Evolutionary conservation across 2,888 invertebrate species (phyloP).

Genomic region (Monopis laevigella): DNA sequence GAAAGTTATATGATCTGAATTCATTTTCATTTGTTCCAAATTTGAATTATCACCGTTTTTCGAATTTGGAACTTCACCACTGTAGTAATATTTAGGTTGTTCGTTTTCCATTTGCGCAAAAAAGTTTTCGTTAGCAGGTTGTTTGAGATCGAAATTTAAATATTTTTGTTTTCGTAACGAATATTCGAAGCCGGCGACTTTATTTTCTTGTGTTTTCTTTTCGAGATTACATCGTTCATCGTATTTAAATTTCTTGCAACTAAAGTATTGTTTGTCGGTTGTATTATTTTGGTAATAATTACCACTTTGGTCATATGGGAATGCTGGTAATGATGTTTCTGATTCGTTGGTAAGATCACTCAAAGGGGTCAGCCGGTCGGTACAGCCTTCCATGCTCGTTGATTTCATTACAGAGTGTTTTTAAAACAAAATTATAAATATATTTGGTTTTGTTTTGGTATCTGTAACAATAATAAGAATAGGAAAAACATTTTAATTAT

Average conservation of each 20-base stretch:
- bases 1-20: slow-evolving; percentile 23
- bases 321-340: slow-evolving; percentile 49
- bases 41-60: slow-evolving; percentile 43
- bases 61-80: slow-evolving; percentile 30
- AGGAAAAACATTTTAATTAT: background rate
- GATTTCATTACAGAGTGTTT: slow-evolving; percentile 60
- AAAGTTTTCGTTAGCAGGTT: slow-evolving; percentile 46
- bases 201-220: slow-evolving; percentile 47
- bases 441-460: slow-evolving; percentile 1
- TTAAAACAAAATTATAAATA: slow-evolving; percentile 1
- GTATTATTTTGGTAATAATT: slow-evolving; percentile 43
- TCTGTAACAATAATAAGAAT: slow-evolving; percentile 1
- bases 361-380: slow-evolving; percentile 53
- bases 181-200: slow-evolving; percentile 40
- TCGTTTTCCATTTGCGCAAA: slow-evolving; percentile 50
- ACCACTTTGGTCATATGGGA: slow-evolving; percentile 45
- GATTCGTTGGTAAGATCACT: slow-evolving; percentile 58
- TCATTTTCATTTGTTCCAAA: slow-evolving; percentile 27
- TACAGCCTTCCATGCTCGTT: slow-evolving; percentile 55
- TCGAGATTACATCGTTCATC: too few species aligned
- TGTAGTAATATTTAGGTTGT: slow-evolving; percentile 34
- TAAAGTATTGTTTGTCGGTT: slow-evolving; percentile 47
- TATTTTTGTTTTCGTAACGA: slow-evolving; percentile 50
- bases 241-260: slow-evolving; percentile 40
- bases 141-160: slow-evolving; percentile 57